Percentiles rank a stretch among this genome's conserved stretches.
phyloP scores from a whole-genome alignment of 2,888 invertebrate species.

The Vannuccia rotundouncinata region DNA sequence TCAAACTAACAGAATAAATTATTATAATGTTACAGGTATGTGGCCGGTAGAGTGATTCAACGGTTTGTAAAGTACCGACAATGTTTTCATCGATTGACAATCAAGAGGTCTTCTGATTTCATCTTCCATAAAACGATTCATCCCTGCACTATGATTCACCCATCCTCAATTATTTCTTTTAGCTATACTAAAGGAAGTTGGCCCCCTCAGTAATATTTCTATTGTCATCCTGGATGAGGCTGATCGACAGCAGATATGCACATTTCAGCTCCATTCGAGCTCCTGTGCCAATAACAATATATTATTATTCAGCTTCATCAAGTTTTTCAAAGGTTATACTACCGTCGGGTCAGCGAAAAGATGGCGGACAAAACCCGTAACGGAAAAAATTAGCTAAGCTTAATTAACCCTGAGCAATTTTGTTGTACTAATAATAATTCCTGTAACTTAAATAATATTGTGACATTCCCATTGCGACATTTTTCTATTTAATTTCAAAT shows the following conservation, averaged over 20 bases:
- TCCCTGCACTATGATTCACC: slow-evolving; percentile 15
- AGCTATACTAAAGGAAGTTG: too few relatives aligned
- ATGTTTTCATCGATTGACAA: slow-evolving; percentile 9
- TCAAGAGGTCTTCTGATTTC: slow-evolving; percentile 13
- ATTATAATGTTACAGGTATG: too few relatives aligned
- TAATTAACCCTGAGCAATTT: not conserved
- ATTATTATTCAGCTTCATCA: slow-evolving; percentile 5
- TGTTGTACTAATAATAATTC: too few relatives aligned
- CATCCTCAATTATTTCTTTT: too few relatives aligned
- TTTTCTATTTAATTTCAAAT: not conserved
- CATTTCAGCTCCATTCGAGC: slow-evolving; percentile 2
- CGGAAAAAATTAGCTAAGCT: slow-evolving; percentile 13
- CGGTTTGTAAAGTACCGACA: slow-evolving; percentile 6
- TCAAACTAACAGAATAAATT: too few relatives aligned
- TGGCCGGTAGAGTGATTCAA: slow-evolving; percentile 18
- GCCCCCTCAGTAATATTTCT: slow-evolving; percentile 16
- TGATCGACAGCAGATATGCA: slow-evolving; percentile 10
- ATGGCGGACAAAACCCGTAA: too few relatives aligned
- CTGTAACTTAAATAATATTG: slow-evolving; percentile 19
- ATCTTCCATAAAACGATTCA: slow-evolving; percentile 10
- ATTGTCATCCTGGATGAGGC: not conserved
- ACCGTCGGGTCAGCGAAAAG: too few relatives aligned
- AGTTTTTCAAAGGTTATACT: too few relatives aligned
- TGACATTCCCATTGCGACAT: not conserved
- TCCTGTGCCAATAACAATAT: not conserved